Base-by-base conservation (phyloP, 2,113 vertebrate species). In the Actenoides lindsayi region DNA sequence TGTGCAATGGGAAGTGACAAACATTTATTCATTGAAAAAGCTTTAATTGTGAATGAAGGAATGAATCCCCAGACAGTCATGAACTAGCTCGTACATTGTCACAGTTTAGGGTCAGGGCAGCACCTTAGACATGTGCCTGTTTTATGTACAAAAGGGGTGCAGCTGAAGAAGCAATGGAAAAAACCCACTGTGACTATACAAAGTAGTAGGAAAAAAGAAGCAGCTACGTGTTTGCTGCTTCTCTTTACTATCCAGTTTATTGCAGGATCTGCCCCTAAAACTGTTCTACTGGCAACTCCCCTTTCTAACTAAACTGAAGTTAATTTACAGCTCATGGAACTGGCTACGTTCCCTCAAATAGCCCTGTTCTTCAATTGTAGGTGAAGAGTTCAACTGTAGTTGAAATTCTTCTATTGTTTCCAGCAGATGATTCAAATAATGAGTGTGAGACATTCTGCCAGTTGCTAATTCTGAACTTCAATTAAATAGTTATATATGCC, bases 371-470 rank as follows among this genome's bases (percentile, higher is more conserved):
- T 89, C 80, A 94, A 48, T 64, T 81, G 46, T 13, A 84, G 83
- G 93, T 93, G 83, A 93, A 93, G 46, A 81, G 95, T 93, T 97
- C 89, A 95, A 79, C 68, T 94, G 35, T 56, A 94, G 69, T 63
- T 93, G 35, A 89, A 92, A 90, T 84, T 94, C 60, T 84, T 71
- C 83, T 70, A 84, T 95, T 96, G 95, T 96, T 97, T 93, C 73
- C 51, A 91, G 76, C 87, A 95, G 86, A 35, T 87, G 89, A 91
- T 75, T 97, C 94, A 96, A 92, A 64, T 94, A 95, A 95, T 73
- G 57, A 94, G 76, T 3, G 16, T 56, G 64, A 93, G 65, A 69
- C 57, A 10, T 92, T 92, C 41, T 92, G 83, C 67, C 86, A 93
- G 31, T 56, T 78, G 46, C 69, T 91, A 84, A 94, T 84, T 92